Evolutionary conservation across 2,113 vertebrate species (phyloP), one percentile per base, ranked within the genome.

Genomic region (Theristicus caerulescens): DNA sequence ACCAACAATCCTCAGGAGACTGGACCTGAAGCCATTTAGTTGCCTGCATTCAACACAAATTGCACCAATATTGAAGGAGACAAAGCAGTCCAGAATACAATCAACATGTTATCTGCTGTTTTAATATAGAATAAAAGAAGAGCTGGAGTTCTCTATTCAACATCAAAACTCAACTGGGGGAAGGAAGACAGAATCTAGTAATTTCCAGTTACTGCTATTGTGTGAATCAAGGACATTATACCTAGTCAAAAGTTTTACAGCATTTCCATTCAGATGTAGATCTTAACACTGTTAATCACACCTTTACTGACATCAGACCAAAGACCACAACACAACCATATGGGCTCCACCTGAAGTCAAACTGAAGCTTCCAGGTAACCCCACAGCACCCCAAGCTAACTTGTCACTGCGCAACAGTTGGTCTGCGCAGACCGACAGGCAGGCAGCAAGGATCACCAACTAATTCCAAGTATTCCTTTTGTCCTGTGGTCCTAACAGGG

Each of bases 241-340:
- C 4, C 8, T 36, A 27, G 20, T 21, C 11, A 79, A 24, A 93
- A 52, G 9, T 59, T 79, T 42, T 51, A 67, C 20, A 36, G 57
- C 29, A 55, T 13, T 61, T 82, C 58, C 62, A 46, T 44, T 86
- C 40, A 71, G 82, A 52, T 44, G 27, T 5, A 59, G 21, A 82
- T 38, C n/a, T 55, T 73, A 66, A 55, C 18, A 38, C 5, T 4
- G 7, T 54, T 74, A 59, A 67, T 64, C 66, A 46, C 32, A 85
- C 16, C 49, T 76, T 51, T 47, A 59, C 38, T 58, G 55, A 66
- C 18, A 61, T 47, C 49, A 76, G 27, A 88, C 21, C 46, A 40
- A 91, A 84, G 65, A 70, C 15, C 3, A 0, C 25, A 76, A 25
- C 0, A 0, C 18, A 55, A 9, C 4, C 32, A 42, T 4, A 8